Base-by-base conservation (phyloP, 2,888 invertebrate genomes). In the Nephrotoma guestfalica region DNA sequence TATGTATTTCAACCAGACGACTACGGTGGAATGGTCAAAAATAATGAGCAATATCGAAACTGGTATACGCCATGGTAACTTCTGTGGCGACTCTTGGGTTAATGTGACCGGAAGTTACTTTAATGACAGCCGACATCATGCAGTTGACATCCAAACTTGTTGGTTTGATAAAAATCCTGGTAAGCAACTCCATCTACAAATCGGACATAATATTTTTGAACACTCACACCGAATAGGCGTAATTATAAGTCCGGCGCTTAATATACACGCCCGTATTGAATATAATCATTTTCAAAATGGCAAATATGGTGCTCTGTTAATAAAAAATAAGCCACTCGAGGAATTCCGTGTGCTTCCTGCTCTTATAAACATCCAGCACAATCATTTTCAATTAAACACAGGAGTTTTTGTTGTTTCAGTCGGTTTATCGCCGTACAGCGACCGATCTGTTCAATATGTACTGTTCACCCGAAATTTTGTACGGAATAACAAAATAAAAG, bases 81-180 rank as follows among this genome's bases (percentile, higher is more conserved):
- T 95, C 90, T 99, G 99, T 89, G 95, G 95, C 5, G 93, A 94
- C 89, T 94, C 95, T 84, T 95, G 95, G 92, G 95, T 98, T 0
- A 99, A 99, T 90, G 94, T 98, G n/a, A 97, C 97, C 0, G 96
- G 96, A n/a, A 98, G 97, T 90, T 94, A 93, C 91, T 97, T 99
- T 90, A 96, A 95, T 88, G 94, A 94, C 85, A 97, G 97, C 89
- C 90, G 93, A 42, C 94, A 95, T 89, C 96, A 96, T 87, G 97
- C 96, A 0, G 92, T 99, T 42, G 96, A 97, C 89, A 93, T 98
- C 87, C 93, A 95, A 87, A 96, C 97, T 0, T 98, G 98, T 91
- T 98, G 96, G 96, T 93, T 92, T 88, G 18, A 86, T 41, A 86
- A 87, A 9, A 86, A 93, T 92, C 87, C 92, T 30, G 90, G 91